phyloP scores from a whole-genome alignment of 2,113 vertebrate species.

The Protomyctophum bolini region DNA sequence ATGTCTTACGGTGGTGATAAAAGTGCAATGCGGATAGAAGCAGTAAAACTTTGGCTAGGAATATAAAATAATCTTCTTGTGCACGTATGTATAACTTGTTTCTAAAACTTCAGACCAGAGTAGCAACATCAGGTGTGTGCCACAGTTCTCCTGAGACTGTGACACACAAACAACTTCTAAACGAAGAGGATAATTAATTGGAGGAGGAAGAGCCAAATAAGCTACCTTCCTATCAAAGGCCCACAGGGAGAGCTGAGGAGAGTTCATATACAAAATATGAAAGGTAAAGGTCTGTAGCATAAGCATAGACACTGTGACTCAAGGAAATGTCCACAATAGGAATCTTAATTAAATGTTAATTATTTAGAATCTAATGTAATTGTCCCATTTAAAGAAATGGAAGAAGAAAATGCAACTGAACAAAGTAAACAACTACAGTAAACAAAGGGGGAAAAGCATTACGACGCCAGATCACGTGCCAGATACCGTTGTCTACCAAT shows the following conservation, averaged over 20 bases:
- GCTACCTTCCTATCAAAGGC: conserved; percentile 17
- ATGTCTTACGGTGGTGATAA: neutral
- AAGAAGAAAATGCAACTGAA: too few relatives aligned
- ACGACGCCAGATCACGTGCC: too few relatives aligned
- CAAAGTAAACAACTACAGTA: too few relatives aligned
- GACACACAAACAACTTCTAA: conserved; percentile 38
- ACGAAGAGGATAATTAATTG: conserved; percentile 41
- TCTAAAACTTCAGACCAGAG: neutral
- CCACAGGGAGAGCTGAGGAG: neutral
- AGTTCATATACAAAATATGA: too few relatives aligned
- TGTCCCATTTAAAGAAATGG: too few relatives aligned
- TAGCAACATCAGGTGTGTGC: neutral
- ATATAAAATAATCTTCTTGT: neutral
- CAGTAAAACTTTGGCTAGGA: neutral
- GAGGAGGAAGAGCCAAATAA: conserved; percentile 25
- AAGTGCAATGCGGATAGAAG: neutral
- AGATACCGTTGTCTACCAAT: too few relatives aligned
- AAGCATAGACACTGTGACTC: too few relatives aligned
- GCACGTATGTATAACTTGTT: neutral
- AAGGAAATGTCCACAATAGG: too few relatives aligned
- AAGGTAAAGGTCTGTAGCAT: too few relatives aligned
- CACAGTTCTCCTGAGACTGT: conserved; percentile 9
- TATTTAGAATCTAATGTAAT: too few relatives aligned
- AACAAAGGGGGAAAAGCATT: too few relatives aligned
- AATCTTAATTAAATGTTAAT: too few relatives aligned